Base-by-base conservation (phyloP, 2,888 invertebrate genomes). In the Lasioglossum calceatum region DNA sequence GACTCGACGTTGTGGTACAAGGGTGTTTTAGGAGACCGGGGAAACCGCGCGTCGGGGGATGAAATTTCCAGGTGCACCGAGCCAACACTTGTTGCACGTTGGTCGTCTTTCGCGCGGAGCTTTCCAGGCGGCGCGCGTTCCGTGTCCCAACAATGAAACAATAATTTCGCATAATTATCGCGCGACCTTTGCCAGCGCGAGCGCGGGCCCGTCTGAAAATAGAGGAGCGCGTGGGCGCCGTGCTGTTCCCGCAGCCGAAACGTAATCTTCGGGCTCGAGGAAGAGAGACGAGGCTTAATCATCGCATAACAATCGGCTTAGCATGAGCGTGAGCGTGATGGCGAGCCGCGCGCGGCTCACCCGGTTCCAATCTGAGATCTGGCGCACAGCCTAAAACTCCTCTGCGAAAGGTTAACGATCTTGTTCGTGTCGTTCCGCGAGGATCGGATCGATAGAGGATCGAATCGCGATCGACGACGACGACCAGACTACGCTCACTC, bases 331-430 rank as follows among this genome's bases (percentile, higher is more conserved):
- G 64, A 67, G 67, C 67, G 19, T 10, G 32, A 27, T 16, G 27
- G 16, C 61, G 27, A n/a, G 81, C 82, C 88, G 93, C 91, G 93
- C 91, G 91, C 93, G 92, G 93, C 92, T 93, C 93, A 93, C 93
- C 93, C 94, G 94, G 94, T 94, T 95, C 91, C 93, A 93, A 93
- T 93, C 93, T 91, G 88, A 93, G 93, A 92, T 92, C 94, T 95
- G 95, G 95, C 95, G 86, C 92, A 87, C 79, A 90, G 94, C 95
- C 94, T 91, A 94, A 70, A 93, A 92, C 91, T 90, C 92, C 79
- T 84, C 82, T 82, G 92, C 67, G 67, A 93, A 94, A 94, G 95
- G 95, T 95, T 94, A 95, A 95, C 93, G 95, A 95, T 95, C 95
- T 92, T 92, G 87, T 81, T 82, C 85, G 85, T 54, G 70, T 61